Conservation (phyloP, 2,113 vertebrate species). For the Muscicapa adusta region DNA sequence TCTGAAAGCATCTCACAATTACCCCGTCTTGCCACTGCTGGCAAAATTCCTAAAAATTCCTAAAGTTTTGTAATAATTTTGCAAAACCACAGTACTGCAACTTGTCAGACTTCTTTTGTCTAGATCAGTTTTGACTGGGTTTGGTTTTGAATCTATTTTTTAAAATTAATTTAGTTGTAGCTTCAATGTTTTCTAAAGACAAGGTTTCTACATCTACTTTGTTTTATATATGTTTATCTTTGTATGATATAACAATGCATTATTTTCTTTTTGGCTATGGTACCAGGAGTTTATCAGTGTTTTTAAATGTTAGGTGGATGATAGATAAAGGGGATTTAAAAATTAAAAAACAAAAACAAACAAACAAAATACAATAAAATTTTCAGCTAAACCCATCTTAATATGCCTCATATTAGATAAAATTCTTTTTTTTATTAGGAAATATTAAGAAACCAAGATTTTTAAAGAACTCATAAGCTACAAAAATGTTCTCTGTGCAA, state of each 20-base stretch:
- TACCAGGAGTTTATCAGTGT: not conserved
- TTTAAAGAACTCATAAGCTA: not conserved
- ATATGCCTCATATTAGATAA: not conserved
- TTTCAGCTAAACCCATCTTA: not conserved
- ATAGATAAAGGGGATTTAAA: not conserved
- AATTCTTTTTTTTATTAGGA: not conserved
- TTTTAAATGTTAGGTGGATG: not conserved
- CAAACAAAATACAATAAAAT: too few relatives aligned
- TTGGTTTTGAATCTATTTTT: not conserved
- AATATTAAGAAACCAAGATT: not conserved
- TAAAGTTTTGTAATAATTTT: not conserved
- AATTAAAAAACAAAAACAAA: not conserved
- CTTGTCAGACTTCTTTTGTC: not conserved
- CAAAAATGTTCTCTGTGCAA: not conserved
- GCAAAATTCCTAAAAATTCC: not conserved
- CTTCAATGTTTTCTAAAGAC: not conserved
- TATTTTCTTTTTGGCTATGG: not conserved
- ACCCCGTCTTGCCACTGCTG: not conserved
- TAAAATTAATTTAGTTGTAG: not conserved
- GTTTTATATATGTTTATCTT: not conserved
- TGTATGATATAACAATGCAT: not conserved
- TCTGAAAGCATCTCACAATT: not conserved
- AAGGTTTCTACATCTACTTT: not conserved
- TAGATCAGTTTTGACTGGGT: not conserved
- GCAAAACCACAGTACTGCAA: not conserved